Conservation (phyloP, 2,888 invertebrate species). For the Agelastica alni region DNA sequence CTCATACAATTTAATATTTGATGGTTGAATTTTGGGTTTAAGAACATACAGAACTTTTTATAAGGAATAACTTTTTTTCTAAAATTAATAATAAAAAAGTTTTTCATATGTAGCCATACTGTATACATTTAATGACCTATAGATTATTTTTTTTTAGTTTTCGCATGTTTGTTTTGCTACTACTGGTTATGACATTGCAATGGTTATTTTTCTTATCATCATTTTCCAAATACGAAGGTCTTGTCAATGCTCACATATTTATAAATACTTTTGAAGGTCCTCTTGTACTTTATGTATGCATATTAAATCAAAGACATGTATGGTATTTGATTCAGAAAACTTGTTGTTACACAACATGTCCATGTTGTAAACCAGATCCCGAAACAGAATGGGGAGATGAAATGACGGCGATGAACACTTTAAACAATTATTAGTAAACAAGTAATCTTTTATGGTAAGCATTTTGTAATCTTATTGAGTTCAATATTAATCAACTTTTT, state of each 20-base stretch:
- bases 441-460: no score
- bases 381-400: slow-evolving; percentile 87
- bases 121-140: neutral
- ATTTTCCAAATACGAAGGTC: slow-evolving; percentile 72
- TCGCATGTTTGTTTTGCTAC: slow-evolving; percentile 75
- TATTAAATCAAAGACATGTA: slow-evolving; percentile 78
- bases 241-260: slow-evolving; percentile 75
- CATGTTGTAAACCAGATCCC: slow-evolving; percentile 65
- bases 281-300: slow-evolving; percentile 75
- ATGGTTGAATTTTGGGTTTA: no score
- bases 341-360: slow-evolving; percentile 70
- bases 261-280: slow-evolving; percentile 78
- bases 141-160: slow-evolving; percentile 67
- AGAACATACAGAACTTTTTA: no score
- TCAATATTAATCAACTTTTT: no score
- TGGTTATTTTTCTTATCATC: slow-evolving; percentile 81
- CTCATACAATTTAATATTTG: no score
- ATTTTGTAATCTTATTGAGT: no score
- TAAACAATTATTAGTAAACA: slow-evolving; percentile 30
- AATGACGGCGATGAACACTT: slow-evolving; percentile 82
- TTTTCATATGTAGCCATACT: no score
- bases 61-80: no score
- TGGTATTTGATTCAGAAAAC: slow-evolving; percentile 78
- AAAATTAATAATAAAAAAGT: no score
- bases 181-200: slow-evolving; percentile 73